phyloP scores from a whole-genome alignment of 2,113 vertebrate species.

The Hippocampus mohnikei region DNA sequence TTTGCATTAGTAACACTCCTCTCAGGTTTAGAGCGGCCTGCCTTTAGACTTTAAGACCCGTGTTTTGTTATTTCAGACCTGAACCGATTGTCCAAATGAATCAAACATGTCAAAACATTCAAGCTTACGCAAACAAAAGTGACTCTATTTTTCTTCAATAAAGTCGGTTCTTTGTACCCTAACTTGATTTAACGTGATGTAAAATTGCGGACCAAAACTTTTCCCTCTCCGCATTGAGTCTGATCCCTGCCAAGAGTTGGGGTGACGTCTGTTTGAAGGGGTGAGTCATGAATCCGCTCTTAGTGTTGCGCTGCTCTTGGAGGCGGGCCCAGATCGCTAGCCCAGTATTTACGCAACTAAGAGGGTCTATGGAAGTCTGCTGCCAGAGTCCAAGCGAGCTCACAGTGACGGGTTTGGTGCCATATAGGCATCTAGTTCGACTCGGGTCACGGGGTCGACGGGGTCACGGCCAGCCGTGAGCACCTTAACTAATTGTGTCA shows the following conservation, averaged over 20 bases:
- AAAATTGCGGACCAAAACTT: constrained; percentile 58
- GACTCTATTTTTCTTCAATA: constrained; percentile 35
- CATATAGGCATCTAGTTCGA: constrained; percentile 40
- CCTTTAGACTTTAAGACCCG: constrained; percentile 20
- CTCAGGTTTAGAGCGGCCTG: constrained; percentile 2
- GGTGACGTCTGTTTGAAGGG: constrained; percentile 68
- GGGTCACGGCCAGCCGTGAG: constrained; percentile 43
- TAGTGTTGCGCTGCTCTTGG: constrained; percentile 61
- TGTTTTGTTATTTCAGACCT: constrained; percentile 26
- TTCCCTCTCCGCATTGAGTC: constrained; percentile 57
- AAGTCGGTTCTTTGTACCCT: constrained; percentile 37
- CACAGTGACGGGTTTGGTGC: constrained; percentile 40
- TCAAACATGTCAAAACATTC: constrained; percentile 35
- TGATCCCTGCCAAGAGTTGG: constrained; percentile 53
- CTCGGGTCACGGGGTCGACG: constrained; percentile 20
- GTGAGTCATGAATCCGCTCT: constrained; percentile 73
- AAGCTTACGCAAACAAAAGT: constrained; percentile 27
- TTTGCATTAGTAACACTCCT: constrained; percentile 46
- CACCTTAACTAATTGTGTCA: constrained; percentile 50
- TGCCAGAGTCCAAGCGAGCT: constrained; percentile 45
- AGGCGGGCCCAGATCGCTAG: constrained; percentile 55
- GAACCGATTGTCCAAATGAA: constrained; percentile 23
- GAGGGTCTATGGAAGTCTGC: constrained; percentile 62
- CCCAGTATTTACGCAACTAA: constrained; percentile 63
- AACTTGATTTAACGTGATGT: constrained; percentile 56